A percentile compares a stretch with the other conserved stretches of the same genome.
These are phyloP conservation scores for Halcyon badia DNA, from an alignment of 2,797 vertebrate genomes.

Conservation along the genomic window DNA sequence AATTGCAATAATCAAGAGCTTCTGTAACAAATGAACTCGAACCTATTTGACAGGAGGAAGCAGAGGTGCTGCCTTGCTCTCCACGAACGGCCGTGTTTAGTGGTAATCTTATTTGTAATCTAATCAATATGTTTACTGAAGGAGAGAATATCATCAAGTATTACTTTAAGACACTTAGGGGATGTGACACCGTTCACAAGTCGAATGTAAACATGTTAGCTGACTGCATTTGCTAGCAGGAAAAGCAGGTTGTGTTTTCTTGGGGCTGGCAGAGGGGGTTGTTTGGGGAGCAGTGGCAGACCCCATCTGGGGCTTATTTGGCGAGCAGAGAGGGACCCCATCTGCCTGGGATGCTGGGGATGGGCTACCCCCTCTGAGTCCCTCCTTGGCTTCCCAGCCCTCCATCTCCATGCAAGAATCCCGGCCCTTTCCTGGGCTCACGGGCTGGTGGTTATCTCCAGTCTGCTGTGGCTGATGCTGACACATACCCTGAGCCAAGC, in stretches of 20 bases:
- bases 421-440: accelerated
- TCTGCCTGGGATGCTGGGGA: not conserved
- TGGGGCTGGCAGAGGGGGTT: not conserved
- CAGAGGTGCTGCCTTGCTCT: not conserved
- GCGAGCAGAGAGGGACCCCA: not conserved
- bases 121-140: conserved; percentile 75
- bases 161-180: conserved; percentile 60
- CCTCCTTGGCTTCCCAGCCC: not conserved
- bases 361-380: not conserved
- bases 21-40: not conserved
- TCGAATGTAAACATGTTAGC: not conserved
- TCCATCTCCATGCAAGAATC: accelerated
- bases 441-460: not conserved
- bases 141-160: conserved; percentile 68
- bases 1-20: conserved; percentile 21
- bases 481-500: accelerated
- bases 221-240: not conserved
- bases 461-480: not conserved
- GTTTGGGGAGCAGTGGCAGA: not conserved
- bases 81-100: not conserved
- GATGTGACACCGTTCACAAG: conserved; percentile 17
- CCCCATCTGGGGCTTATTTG: not conserved
- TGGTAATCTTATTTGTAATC: conserved; percentile 70
- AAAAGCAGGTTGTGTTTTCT: accelerated
- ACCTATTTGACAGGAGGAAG: not conserved